phyloP scores from a whole-genome alignment of 2,113 vertebrate genomes.

The Lophotis ruficrista region DNA sequence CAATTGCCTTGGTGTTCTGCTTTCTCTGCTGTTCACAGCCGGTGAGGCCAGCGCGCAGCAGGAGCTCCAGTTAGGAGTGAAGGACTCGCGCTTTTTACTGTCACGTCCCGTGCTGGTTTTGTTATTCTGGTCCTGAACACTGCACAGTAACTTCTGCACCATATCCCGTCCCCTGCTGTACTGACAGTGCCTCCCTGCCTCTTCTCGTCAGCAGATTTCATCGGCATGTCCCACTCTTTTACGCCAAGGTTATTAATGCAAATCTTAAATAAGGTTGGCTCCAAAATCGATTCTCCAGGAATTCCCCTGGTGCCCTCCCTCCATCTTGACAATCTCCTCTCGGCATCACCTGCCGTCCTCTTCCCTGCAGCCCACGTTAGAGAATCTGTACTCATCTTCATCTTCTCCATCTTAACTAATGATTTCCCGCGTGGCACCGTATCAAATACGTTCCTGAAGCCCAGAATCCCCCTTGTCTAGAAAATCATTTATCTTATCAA shows the following conservation, averaged over 20 bases:
- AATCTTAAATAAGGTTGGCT: conserved; percentile 63
- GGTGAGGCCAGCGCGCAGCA: not conserved
- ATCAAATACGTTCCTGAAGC: conserved; percentile 10
- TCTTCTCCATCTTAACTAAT: conserved; percentile 30
- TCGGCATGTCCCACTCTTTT: conserved; percentile 44
- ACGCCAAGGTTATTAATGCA: conserved; percentile 64
- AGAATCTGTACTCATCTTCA: conserved; percentile 3
- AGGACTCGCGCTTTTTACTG: not conserved
- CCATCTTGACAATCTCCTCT: conserved; percentile 2
- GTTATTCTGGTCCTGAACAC: not conserved
- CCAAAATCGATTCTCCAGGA: conserved; percentile 42
- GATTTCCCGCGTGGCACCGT: conserved; percentile 15
- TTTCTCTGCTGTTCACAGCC: not conserved
- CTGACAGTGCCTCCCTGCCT: not conserved
- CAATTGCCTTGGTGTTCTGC: fast-evolving
- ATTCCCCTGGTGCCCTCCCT: conserved; percentile 38
- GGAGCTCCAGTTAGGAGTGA: not conserved
- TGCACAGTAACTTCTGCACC: not conserved
- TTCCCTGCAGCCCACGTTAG: not conserved
- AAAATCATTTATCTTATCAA: not conserved
- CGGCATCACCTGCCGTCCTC: not conserved
- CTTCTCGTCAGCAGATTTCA: conserved; percentile 39
- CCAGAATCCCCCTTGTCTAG: conserved; percentile 14
- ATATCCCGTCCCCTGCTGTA: not conserved
- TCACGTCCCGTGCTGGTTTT: not conserved